Evolutionary conservation across 2,797 vertebrate genomes (phyloP).

Genomic region (Vultur gryphus): DNA sequence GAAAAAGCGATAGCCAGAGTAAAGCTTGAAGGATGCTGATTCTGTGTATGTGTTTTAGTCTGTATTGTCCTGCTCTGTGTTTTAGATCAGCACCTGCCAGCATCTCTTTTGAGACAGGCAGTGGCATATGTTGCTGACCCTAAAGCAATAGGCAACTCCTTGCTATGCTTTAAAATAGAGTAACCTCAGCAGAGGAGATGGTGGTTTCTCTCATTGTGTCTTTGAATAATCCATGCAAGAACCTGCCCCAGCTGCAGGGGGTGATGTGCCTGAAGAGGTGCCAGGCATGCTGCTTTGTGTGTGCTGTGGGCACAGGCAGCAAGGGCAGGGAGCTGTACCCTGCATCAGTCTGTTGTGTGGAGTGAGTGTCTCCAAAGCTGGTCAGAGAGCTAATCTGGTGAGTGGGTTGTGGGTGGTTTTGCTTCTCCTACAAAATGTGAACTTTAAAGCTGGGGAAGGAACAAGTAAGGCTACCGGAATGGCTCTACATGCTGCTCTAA

Average conservation of each 20-base stretch:
- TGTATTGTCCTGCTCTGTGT: fast-evolving
- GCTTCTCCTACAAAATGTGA: not conserved
- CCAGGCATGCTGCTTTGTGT: fast-evolving
- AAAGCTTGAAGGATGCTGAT: not conserved
- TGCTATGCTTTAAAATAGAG: not conserved
- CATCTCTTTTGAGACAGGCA: not conserved
- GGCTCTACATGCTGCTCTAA: not conserved
- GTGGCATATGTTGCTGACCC: not conserved
- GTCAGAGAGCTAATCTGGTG: not conserved
- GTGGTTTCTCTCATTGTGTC: not conserved
- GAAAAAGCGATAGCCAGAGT: not conserved
- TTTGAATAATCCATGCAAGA: not conserved
- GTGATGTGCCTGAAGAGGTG: not conserved
- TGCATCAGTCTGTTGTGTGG: fast-evolving
- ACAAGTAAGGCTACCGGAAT: not conserved
- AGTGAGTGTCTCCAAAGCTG: not conserved
- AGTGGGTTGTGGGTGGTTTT: not conserved
- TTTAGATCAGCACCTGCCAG: not conserved
- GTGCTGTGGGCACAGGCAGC: fast-evolving
- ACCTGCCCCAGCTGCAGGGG: not conserved
- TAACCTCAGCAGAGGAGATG: not conserved
- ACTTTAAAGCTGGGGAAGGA: not conserved
- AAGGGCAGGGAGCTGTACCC: fast-evolving
- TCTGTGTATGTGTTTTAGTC: fast-evolving
- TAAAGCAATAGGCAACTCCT: not conserved